These are phyloP conservation scores for Sebastes steindachneri DNA, from an alignment of 2,797 vertebrate species.

Conservation along the genomic window DNA sequence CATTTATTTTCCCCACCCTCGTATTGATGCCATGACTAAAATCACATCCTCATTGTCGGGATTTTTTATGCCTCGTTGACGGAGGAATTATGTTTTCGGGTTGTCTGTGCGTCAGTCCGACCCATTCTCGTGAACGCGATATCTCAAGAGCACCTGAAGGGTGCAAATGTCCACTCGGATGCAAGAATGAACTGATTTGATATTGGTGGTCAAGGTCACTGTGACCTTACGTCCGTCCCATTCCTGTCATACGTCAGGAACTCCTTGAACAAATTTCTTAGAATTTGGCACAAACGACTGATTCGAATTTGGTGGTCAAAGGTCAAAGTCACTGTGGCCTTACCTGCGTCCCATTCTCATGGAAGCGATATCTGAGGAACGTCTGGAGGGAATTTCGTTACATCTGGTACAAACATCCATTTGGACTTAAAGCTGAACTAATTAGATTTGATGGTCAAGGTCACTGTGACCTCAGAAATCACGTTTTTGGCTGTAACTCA, in stretches of 20 bases:
- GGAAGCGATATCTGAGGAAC: background rate
- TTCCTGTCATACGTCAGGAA: no score
- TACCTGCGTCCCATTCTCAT: background rate
- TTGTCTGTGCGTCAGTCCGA: background rate
- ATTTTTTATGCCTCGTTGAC: background rate
- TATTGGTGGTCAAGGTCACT: no score
- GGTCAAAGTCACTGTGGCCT: no score
- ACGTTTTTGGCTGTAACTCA: background rate
- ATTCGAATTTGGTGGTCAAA: no score
- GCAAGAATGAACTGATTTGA: no score
- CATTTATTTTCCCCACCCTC: background rate
- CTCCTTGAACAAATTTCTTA: no score
- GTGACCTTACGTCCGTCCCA: no score
- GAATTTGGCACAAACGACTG: no score
- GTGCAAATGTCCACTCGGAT: no score
- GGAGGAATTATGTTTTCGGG: no score
- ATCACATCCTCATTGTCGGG: background rate
- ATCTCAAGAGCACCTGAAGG: no score
- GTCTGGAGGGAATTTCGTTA: background rate
- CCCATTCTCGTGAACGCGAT: no score
- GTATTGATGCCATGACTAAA: background rate
- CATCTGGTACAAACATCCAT: background rate
- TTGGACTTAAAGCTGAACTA: background rate
- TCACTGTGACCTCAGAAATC: background rate
- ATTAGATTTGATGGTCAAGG: background rate